phyloP scores from a whole-genome alignment of 2,888 invertebrate genomes.

The Xestoiulus laeticollis region DNA sequence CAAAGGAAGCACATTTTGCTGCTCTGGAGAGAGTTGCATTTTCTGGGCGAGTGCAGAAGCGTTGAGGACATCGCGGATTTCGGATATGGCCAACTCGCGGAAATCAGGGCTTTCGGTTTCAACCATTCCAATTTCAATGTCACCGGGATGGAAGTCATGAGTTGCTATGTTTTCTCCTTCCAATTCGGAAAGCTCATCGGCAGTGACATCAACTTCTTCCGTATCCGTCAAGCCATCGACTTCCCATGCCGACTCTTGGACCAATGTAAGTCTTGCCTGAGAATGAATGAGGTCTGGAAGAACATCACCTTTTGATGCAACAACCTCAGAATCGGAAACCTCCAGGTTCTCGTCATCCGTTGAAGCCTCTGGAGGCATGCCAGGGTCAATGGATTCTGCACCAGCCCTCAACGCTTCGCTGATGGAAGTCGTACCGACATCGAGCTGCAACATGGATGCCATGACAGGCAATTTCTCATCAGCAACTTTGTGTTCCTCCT shows the following conservation, averaged over 20 bases:
- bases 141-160: neutral
- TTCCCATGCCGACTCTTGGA: neutral
- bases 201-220: neutral
- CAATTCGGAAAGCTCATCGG: neutral
- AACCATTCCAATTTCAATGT: neutral
- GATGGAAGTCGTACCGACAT: neutral
- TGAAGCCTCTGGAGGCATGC: neutral
- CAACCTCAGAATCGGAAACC: neutral
- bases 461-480: neutral
- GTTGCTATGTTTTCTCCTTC: neutral
- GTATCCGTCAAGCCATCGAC: neutral
- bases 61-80: slow-evolving; percentile 19
- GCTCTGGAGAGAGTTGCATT: slow-evolving; percentile 24
- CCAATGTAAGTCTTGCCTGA: neutral
- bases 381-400: neutral
- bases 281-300: neutral
- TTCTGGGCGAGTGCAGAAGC: neutral
- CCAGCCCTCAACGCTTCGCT: neutral
- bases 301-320: no score
- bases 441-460: neutral
- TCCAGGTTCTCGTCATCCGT: neutral
- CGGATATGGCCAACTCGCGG: neutral
- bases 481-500: neutral
- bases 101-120: slow-evolving; percentile 7
- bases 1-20: neutral